These are phyloP conservation scores for Timema podura DNA, from an alignment of 2,888 invertebrate species.

Conservation along the genomic window DNA sequence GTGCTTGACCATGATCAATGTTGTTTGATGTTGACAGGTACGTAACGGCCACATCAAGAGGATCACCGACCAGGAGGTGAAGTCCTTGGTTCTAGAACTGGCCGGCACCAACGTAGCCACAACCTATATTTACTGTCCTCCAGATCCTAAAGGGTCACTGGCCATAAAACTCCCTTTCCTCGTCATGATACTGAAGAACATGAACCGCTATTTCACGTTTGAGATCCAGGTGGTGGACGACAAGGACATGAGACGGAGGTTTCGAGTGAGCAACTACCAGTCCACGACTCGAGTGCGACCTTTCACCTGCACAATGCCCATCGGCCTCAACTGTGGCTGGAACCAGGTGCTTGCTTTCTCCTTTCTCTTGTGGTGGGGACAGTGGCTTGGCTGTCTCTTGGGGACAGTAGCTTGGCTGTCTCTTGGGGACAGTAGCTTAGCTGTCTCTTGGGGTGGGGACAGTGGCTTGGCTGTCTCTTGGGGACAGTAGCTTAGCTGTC, in stretches of 20 bases:
- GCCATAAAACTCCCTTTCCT: constrained; percentile 90
- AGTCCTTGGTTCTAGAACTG: constrained; percentile 87
- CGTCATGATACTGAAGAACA: constrained; percentile 92
- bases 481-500: no score
- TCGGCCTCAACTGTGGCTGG: constrained; percentile 93
- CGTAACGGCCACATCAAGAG: constrained; percentile 92
- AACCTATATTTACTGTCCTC: constrained; percentile 88
- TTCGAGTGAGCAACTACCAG: constrained; percentile 93
- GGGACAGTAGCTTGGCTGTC: no score
- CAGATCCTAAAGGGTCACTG: constrained; percentile 82
- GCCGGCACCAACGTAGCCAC: constrained; percentile 93
- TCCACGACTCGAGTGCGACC: constrained; percentile 91
- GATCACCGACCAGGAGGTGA: constrained; percentile 91
- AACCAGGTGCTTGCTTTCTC: constrained; percentile 50
- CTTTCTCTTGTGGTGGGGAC: no score
- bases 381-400: no score
- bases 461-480: no score
- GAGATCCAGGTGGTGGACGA: constrained; percentile 95
- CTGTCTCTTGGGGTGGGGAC: no score
- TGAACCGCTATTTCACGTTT: constrained; percentile 91
- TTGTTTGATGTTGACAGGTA: constrained; percentile 46
- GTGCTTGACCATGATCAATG: neutral
- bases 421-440: no score
- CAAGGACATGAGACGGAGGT: constrained; percentile 82
- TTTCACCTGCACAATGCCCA: constrained; percentile 97